Percentiles rank a stretch among this genome's conserved stretches.
These are phyloP conservation scores for Asbolus verrucosus DNA, from an alignment of 1,140 invertebrate species.

Conservation along the genomic window DNA sequence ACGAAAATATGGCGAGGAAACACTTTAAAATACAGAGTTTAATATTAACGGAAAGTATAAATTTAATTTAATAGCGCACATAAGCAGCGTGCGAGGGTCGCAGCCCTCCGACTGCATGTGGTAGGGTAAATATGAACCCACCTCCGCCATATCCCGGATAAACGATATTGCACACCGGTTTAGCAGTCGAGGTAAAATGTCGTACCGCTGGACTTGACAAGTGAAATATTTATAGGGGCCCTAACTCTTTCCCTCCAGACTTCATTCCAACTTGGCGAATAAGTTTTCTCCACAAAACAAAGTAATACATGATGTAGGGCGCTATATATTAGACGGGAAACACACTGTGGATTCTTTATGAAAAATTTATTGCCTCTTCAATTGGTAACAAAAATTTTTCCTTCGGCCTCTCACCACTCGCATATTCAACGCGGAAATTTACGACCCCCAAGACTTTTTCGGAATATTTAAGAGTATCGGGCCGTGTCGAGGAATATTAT, in stretches of 20 bases:
- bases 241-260: conserved; percentile 55
- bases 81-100: not conserved
- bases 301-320: conserved; percentile 56
- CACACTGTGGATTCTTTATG: conserved; percentile 44
- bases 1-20: not conserved
- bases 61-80: conserved; percentile 14
- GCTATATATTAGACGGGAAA: conserved; percentile 54
- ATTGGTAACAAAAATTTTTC: conserved; percentile 2
- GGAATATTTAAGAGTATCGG: too few species aligned
- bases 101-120: not conserved
- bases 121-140: not conserved
- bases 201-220: conserved; percentile 52
- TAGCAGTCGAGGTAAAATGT: conserved; percentile 44
- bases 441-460: too few species aligned
- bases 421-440: too few species aligned
- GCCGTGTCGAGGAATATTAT: too few species aligned
- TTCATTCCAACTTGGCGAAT: conserved; percentile 53
- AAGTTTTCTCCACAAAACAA: conserved; percentile 55
- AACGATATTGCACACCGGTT: conserved; percentile 25
- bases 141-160: not conserved
- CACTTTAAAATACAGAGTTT: not conserved
- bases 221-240: conserved; percentile 54
- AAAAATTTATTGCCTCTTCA: conserved; percentile 43
- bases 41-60: conserved; percentile 10
- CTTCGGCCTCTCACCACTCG: too few species aligned